Base-by-base conservation (phyloP, 2,797 vertebrate genomes). In the Taenioides sp. region DNA sequence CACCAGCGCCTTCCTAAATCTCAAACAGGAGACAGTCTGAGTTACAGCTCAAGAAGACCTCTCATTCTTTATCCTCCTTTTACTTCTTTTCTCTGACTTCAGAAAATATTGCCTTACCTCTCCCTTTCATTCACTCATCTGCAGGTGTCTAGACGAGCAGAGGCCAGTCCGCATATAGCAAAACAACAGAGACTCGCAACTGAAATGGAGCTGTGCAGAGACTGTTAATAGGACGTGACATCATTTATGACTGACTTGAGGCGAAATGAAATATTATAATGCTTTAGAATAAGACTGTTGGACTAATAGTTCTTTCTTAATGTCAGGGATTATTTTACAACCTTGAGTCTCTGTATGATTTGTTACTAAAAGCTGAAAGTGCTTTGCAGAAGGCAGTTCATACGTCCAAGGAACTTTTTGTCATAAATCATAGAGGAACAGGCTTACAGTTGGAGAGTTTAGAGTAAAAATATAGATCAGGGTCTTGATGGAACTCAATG, bases 221-320 rank as follows among this genome's bases (percentile, higher is more conserved):
- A 83, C 74, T 72, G 57, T 73, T 88, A 89, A 92, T 90, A 82
- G 85, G 86, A 88, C 84, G 80, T 86, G 88, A 91, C 88, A 91
- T 91, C 81, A 80, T 84, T 83, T 86, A 88, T 55, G 76, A 77
- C 73, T 76, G 81, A 84, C 84, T 83, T 69, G 73, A 77, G 75
- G 77, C 77, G 75, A 86, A 60, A 71, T 78, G 81, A 86, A 80
- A 85, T 85, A 80, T 74, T 67, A 86, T 63, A 77, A 40, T 76
- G 79, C 79, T 80, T 77, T 28, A 58, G 6, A 65, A 68, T 65
- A 58, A 64, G 72, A 67, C 67, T 71, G 73, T 84, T 77, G 78
- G 68, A 34, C 31, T 34, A 63, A 75, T 9, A 63, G 74, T 73
- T 77, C 77, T 78, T 64, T 78, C 73, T 79, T 80, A 64, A 63